Evolutionary conservation across 1,140 invertebrate genomes (phyloP), one percentile per base, ranked within the genome.

Genomic region (Rhysida immarginata): DNA sequence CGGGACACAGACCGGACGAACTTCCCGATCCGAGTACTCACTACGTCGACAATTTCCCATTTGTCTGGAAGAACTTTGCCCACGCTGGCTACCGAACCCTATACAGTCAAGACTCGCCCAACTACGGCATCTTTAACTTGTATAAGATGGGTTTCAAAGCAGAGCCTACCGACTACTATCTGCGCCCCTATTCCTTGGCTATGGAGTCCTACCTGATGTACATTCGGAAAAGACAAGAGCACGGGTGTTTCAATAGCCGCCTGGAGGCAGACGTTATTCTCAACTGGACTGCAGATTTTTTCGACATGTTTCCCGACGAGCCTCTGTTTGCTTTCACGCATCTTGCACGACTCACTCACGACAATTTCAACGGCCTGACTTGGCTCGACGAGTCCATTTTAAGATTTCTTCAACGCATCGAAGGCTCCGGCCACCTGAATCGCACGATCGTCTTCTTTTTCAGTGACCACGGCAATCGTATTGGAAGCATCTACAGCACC

Each of bases 381-480:
- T 50, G 61, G 61, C 43, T 67, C 1, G 75, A 71, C 62, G 58
- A 60, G 23, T 66, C 64, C 51, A 61, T 63, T 60, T 66, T 61
- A 43, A 63, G 65, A 20, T 66, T 70, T 35, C 46, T 64, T 5
- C 48, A 62, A 13, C 14, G 23, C 23, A 25, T 69, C n/a, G n/a
- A 62, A 20, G 66, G 69, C 53, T 23, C n/a, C 23, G 57, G 57
- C 20, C 21, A 48, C 20, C n/a, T 58, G 26, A 29, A 58, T 23
- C 35, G 49, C 24, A 70, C 70, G 2, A 54, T 71, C 2, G 21
- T 72, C 0, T 59, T 73, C n/a, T 66, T 69, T 45, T 69, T 65
- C 56, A 68, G 68, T 54, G 70, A 71, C 53, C 70, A 71, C 57
- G 70, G 57, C 14, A 64, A 66, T 45, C 56, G 70, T n/a, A 69